A percentile compares a stretch with the other conserved stretches of the same genome.
phyloP scores from a whole-genome alignment of 1,140 invertebrate genomes.

The Brachionus calyciflorus region DNA sequence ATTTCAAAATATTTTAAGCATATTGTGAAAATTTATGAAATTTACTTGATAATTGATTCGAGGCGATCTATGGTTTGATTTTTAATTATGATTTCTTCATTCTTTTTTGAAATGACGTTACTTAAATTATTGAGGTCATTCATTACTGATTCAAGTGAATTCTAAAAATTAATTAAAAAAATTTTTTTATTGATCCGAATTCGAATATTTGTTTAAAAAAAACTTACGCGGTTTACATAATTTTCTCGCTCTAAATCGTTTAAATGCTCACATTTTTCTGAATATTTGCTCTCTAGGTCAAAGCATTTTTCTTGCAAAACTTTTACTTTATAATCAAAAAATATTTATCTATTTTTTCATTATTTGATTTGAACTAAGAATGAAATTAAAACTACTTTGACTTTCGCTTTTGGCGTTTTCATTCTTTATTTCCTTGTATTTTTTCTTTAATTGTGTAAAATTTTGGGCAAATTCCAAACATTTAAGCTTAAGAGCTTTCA shows the following conservation, averaged over 20 bases:
- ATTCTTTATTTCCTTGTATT: neutral
- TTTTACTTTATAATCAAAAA: slow-evolving; percentile 3
- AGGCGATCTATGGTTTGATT: slow-evolving; percentile 39
- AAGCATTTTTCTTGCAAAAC: slow-evolving; percentile 29
- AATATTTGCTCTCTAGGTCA: slow-evolving; percentile 39
- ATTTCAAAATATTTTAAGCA: neutral
- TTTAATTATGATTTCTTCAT: slow-evolving; percentile 38
- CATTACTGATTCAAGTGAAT: slow-evolving; percentile 29
- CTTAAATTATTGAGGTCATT: slow-evolving; percentile 11
- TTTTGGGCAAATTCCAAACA: slow-evolving; percentile 4
- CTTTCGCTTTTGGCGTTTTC: neutral
- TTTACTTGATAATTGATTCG: slow-evolving; percentile 11
- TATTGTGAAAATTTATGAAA: neutral
- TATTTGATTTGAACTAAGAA: too few species aligned
- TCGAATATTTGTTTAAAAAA: too few species aligned
- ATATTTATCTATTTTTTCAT: too few species aligned
- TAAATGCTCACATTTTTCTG: slow-evolving; percentile 44
- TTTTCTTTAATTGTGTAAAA: neutral
- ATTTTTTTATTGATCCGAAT: too few species aligned
- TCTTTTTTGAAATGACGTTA: slow-evolving; percentile 17
- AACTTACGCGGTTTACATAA: neutral
- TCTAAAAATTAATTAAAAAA: too few species aligned
- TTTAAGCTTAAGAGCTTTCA: neutral
- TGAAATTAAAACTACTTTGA: neutral
- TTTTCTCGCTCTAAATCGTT: slow-evolving; percentile 31